These are phyloP conservation scores for Argentina silus DNA, from an alignment of 2,797 vertebrate species.

Conservation along the genomic window DNA sequence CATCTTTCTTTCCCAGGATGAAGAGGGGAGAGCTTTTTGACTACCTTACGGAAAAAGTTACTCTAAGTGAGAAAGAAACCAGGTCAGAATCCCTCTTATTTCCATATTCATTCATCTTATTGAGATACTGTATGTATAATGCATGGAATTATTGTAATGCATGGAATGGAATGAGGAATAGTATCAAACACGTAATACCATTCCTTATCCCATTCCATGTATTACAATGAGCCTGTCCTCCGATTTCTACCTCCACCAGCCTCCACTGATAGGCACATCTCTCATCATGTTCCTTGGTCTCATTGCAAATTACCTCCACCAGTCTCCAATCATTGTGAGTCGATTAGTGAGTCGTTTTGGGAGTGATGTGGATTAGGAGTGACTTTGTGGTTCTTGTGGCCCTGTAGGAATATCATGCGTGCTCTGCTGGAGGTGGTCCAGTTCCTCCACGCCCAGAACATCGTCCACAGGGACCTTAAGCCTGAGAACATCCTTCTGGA, in stretches of 20 bases:
- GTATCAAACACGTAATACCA: no score
- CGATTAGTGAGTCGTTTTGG: not conserved
- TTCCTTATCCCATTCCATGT: no score
- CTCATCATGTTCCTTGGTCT: no score
- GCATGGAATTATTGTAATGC: no score
- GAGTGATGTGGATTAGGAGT: not conserved
- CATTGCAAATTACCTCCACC: no score
- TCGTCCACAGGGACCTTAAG: conserved; percentile 95
- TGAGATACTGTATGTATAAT: not conserved
- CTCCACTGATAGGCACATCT: no score
- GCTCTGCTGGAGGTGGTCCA: conserved; percentile 91
- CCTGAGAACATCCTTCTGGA: conserved; percentile 97
- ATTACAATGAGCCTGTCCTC: no score
- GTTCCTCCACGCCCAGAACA: conserved; percentile 88
- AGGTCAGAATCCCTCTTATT: conserved; percentile 78
- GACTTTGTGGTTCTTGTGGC: not conserved
- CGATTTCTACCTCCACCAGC: no score
- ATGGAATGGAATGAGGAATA: no score
- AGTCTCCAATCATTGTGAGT: no score
- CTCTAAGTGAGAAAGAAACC: conserved; percentile 95
- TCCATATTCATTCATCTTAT: not conserved
- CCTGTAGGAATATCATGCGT: conserved; percentile 91
- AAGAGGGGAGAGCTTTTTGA: conserved; percentile 96
- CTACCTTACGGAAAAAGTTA: conserved; percentile 97
- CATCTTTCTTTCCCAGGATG: conserved; percentile 81